Base-by-base conservation (phyloP, 2,113 vertebrate species). In the Apus apus region DNA sequence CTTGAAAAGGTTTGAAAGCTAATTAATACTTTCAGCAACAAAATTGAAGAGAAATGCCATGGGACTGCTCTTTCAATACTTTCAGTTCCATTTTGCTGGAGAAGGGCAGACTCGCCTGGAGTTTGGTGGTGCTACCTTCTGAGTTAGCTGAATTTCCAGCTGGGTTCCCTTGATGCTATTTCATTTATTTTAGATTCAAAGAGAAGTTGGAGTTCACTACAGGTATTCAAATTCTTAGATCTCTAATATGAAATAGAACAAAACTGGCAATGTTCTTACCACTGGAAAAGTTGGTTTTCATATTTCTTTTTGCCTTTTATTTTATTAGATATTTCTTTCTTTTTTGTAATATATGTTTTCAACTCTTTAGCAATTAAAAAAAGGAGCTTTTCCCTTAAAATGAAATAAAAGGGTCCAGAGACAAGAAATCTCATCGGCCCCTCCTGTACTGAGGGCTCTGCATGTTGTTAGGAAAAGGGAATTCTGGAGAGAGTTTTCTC, bases 121-220 rank as follows among this genome's bases (percentile, higher is more conserved):
- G 22, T 51, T 54, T 67, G 56, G 51, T 62, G 83, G 48, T 74
- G 21, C 38, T 19, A 4, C 50, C 80, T 74, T 87, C 86, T 53
- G 72, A 90, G 29, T 46, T 70, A 30, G 51, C 61, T 72, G 73
- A 19, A 61, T 89, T 94, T 93, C 77, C 62, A 92, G 46, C 68
- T 77, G 76, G 38, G 23, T 58, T 27, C 26, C 6, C 0, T 40
- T n/a, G n/a, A 68, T 94, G 60, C 27, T 80, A 19, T 86, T 93
- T 29, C 51, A 71, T 26, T 43, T 0, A 1, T 30, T 73, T 85
- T 12, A 70, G 64, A 93, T 71, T 71, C 60, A 70, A 86, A 83
- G 54, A 27, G 32, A 91, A 85, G 50, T 18, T 76, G 67, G n/a
- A 53, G 14, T 54, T 91, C 0, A 1, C 45, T n/a, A 30, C 4